Percentiles rank a stretch among this genome's conserved stretches.
Conservation (phyloP, 2,797 vertebrate species). For the Yasuhikotakia modesta region DNA sequence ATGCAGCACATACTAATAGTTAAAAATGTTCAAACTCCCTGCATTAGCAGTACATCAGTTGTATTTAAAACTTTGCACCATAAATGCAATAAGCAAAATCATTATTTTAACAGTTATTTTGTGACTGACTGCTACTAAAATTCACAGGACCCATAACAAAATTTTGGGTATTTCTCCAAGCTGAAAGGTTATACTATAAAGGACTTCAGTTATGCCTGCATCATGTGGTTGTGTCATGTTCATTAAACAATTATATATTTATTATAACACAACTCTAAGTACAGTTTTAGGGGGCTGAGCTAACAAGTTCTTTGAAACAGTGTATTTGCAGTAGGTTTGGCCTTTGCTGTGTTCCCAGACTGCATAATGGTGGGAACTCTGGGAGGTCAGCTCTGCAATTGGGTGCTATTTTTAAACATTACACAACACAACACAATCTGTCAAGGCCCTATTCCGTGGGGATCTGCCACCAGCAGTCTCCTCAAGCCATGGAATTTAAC, state of each 20-base stretch:
- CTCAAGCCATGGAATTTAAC: conserved; percentile 84
- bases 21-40: too few relatives aligned
- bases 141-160: too few relatives aligned
- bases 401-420: conserved; percentile 90
- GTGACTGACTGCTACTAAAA: too few relatives aligned
- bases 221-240: too few relatives aligned
- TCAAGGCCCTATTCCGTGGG: conserved; percentile 83
- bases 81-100: too few relatives aligned
- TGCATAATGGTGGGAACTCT: conserved; percentile 90
- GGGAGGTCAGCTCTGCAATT: conserved; percentile 82
- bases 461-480: conserved; percentile 86
- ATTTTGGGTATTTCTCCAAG: too few relatives aligned
- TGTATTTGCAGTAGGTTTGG: conserved; percentile 64
- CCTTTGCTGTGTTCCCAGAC: conserved; percentile 92
- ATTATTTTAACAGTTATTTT: too few relatives aligned
- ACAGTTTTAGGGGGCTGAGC: background rate
- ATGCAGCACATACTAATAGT: too few relatives aligned
- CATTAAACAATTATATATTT: too few relatives aligned
- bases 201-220: background rate
- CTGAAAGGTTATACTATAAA: too few relatives aligned
- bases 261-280: background rate
- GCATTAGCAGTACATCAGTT: too few relatives aligned
- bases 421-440: conserved; percentile 87
- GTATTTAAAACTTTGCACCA: too few relatives aligned
- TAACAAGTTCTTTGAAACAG: background rate